Base-by-base conservation (phyloP, 2,888 invertebrate species). In the Subacronicta megacephala region DNA sequence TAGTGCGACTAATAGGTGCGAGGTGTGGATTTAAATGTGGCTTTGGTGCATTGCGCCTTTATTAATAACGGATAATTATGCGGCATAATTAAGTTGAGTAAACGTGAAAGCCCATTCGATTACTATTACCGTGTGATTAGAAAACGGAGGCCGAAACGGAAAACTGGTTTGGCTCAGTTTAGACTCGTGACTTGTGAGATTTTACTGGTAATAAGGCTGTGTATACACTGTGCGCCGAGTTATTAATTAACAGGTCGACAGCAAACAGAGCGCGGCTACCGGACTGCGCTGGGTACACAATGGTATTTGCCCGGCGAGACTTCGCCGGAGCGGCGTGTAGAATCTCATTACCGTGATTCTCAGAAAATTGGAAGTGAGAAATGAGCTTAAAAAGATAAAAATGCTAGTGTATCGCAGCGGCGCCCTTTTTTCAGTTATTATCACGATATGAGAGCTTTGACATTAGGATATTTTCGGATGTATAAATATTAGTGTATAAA, bases 241-340 rank as follows among this genome's bases (percentile, higher is more conserved):
- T 93, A 93, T 94, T 94, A 94, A 94, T 94, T 94, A 94, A 90
- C 93, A 93, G 90, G 90, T 94, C 92, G 93, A 93, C 93, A 93
- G 92, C 89, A 94, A 94, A 93, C 91, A 93, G 89, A 84, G 85
- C 82, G 86, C 83, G 85, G 93, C 93, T 94, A 93, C 93, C 80
- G 93, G 87, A 79, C 87, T 90, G 92, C 92, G 90, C 93, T 92
- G 53, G 71, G 89, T 78, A 93, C 89, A 93, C 93, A 94, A 82
- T 75, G 69, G 61, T 88, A 81, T 93, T 93, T 91, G 83, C 85
- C 78, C 83, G 85, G 80, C 82, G 88, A 84, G 90, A 87, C 89
- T 88, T 81, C 84, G 85, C 55, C 80, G 84, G 81, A 81, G 86
- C 88, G 88, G 87, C 87, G 84, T 88, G 89, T 86, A 88, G 91